Evolutionary conservation across 2,113 vertebrate genomes (phyloP), one percentile per base, ranked within the genome.

Genomic region (Melanerpes formicivorus): DNA sequence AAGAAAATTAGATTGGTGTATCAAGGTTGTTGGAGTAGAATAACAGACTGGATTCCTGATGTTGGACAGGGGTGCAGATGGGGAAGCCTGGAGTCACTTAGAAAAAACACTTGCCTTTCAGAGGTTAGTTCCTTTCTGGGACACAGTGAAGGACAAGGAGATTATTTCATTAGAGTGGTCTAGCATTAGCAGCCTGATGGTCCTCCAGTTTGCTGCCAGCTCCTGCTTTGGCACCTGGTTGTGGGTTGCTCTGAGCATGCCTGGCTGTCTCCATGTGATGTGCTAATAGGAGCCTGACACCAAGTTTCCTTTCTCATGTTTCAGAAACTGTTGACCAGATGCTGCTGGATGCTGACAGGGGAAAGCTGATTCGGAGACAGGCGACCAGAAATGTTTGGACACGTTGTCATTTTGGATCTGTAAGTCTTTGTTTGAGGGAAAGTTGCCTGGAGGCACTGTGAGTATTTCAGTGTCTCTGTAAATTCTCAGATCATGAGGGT

Each of bases 291-390:
- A 60, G 70, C 80, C 94, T 97, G 96, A 96, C 90, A 93, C 63
- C 86, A 58, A 91, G 93, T 97, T 96, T 93, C 92, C 93, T 93
- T 96, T 98, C 97, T 98, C 96, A 25, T 66, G 84, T 98, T 98
- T 97, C 97, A 97, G 97, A 93, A 95, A 73, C 95, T 93, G n/a
- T 96, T 95, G 93, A 93, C 92, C 90, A 95, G 91, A 97, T 97
- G 95, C 95, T 40, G 81, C 96, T 97, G 93, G 93, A 96, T 97
- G 94, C 58, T 42, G 90, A 93, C 95, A 93, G 90, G 60, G 17
- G 6, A 96, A 86, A 93, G 95, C 95, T 95, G 82, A 94, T 84
- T 97, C 9, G 1, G 14, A 92, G 87, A 93, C 84, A 64, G 92
- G 64, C 19, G 29, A 83, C 72, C 93, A 86, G 91, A 70, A 62